phyloP scores from a whole-genome alignment of 2,888 invertebrate species.

The Ptychoptera contaminata region DNA sequence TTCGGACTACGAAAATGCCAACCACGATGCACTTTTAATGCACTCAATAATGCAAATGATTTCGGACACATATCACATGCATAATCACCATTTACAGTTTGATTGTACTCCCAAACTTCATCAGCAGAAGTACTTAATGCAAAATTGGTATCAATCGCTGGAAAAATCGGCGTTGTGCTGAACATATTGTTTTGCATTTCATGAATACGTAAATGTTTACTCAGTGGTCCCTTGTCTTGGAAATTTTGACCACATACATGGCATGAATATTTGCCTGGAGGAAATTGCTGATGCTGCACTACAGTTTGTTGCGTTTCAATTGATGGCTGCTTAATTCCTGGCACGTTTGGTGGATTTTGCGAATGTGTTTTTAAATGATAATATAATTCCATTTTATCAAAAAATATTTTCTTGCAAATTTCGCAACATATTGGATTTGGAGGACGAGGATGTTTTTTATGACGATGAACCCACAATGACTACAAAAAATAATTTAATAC shows the following conservation, averaged over 20 bases:
- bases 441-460: slow-evolving; percentile 31
- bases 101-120: slow-evolving; percentile 20
- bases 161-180: slow-evolving; percentile 27
- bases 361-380: slow-evolving; percentile 20
- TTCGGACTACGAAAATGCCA: slow-evolving; percentile 30
- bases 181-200: slow-evolving; percentile 23
- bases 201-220: slow-evolving; percentile 28
- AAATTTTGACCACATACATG: slow-evolving; percentile 28
- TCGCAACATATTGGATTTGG: slow-evolving; percentile 28
- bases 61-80: slow-evolving; percentile 31
- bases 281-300: neutral
- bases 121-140: slow-evolving; percentile 6
- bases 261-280: slow-evolving; percentile 13
- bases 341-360: neutral
- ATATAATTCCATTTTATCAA: slow-evolving; percentile 27
- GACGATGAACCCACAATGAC: slow-evolving; percentile 30
- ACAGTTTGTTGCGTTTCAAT: neutral
- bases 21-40: slow-evolving; percentile 32
- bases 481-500: neutral
- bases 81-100: slow-evolving; percentile 29
- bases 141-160: slow-evolving; percentile 16
- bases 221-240: slow-evolving; percentile 27
- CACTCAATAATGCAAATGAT: slow-evolving; percentile 29
- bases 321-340: neutral
- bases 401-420: slow-evolving; percentile 29